Base-by-base conservation (phyloP, 2,113 vertebrate species). In the Cromileptes altivelis region DNA sequence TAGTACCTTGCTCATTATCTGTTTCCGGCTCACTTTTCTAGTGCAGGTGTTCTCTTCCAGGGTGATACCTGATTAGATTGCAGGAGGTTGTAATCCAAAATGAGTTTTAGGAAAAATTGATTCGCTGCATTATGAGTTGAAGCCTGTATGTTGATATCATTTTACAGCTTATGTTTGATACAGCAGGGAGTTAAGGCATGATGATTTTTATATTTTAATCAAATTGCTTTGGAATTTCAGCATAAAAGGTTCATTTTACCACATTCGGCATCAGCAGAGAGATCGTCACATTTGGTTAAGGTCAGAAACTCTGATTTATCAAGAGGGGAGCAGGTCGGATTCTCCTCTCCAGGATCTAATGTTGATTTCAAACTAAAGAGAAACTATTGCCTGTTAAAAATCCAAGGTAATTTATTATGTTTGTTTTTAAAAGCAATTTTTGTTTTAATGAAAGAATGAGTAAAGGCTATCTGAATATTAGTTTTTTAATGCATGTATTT, bases 1-100 rank as follows among this genome's bases (percentile, higher is more conserved):
- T 85, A 84, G 74, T 75, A 76, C 42, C 73, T 33, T 78, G 58
- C 60, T 88, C 63, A 67, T 88, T 78, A 78, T 87, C 80, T 70
- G 77, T 80, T 84, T 78, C 70, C 77, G 68, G 75, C 33, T 81
- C 69, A 70, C 78, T 72, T 65, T 37, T 80, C 60, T 60, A 56
- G 15, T 64, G 58, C 57, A 69, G 50, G 53, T 86, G 79, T 61
- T 74, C 27, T 61, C 5, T 56, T 88, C 72, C 27, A 56, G 25
- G 25, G 45, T 55, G 55, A 73, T 45, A 75, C 19, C 57, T 80
- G 64, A 81, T 76, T 78, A 71, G 40, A 87, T 75, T 27, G 15
- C 30, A 72, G 63, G 30, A n/a, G 6, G 37, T 60, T 83, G 69
- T 82, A 71, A 85, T 47, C 53, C 30, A 83, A 58, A 45, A 69